Evolutionary conservation across 2,797 vertebrate species (phyloP).

Genomic region (Sciaenops ocellatus): DNA sequence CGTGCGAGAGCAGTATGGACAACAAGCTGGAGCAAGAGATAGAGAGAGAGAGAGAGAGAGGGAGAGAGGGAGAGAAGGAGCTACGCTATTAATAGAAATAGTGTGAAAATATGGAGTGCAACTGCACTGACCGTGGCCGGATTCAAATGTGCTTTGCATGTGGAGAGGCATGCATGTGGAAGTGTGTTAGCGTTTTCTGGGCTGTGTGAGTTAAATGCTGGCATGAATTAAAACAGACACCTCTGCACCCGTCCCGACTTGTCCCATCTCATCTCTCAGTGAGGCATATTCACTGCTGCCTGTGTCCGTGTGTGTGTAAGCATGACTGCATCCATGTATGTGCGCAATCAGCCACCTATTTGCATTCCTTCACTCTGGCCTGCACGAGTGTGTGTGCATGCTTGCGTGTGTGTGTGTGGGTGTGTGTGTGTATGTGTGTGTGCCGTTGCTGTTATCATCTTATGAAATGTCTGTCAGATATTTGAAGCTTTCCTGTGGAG

Average conservation of each 20-base stretch:
- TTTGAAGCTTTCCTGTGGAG: slow-evolving; percentile 61
- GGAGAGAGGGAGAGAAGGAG: slow-evolving; percentile 37
- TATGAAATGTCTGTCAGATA: slow-evolving; percentile 63
- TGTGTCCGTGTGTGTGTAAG: slow-evolving; percentile 2
- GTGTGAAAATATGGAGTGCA: slow-evolving; percentile 55
- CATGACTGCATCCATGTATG: slow-evolving; percentile 25
- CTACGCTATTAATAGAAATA: slow-evolving; percentile 57
- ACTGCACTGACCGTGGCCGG: slow-evolving; percentile 20
- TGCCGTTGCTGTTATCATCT: slow-evolving; percentile 37
- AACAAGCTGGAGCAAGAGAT: slow-evolving; percentile 38
- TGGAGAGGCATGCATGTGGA: slow-evolving; percentile 18
- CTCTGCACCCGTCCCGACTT: slow-evolving; percentile 48
- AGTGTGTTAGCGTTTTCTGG: slow-evolving; percentile 41
- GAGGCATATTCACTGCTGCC: slow-evolving; percentile 47
- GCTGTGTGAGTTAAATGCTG: slow-evolving; percentile 57
- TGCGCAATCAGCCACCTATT: slow-evolving; percentile 46
- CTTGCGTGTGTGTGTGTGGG: slow-evolving; percentile 28
- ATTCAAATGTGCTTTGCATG: slow-evolving; percentile 24
- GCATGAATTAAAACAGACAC: slow-evolving; percentile 67
- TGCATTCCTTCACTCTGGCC: slow-evolving; percentile 24
- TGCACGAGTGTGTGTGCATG: slow-evolving; percentile 30
- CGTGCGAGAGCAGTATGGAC: slow-evolving; percentile 34
- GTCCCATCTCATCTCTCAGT: slow-evolving; percentile 64
- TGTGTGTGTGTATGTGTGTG: slow-evolving; percentile 43
- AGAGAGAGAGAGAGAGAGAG: slow-evolving; percentile 15